Conservation (phyloP, 2,113 vertebrate species). For the Oncorhynchus tshawytscha region DNA sequence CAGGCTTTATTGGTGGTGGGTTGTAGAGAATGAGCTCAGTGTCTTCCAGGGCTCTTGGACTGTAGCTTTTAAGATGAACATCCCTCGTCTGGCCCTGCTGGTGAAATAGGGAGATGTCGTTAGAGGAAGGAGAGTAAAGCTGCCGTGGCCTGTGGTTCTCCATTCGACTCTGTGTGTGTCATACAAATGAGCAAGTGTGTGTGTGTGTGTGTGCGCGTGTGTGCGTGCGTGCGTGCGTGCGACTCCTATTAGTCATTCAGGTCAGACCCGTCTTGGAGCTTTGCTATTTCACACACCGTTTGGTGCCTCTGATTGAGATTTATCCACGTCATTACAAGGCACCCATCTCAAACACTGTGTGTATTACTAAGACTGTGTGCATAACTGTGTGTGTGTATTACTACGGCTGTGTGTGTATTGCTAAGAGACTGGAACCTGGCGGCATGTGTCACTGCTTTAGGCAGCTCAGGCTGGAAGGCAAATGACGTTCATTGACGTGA, state of each 20-base stretch:
- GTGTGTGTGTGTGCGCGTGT: no score
- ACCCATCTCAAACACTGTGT: neutral
- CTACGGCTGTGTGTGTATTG: neutral
- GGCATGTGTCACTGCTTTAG: neutral
- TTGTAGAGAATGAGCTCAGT: neutral
- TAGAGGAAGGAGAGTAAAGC: slow-evolving; percentile 12
- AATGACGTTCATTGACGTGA: neutral
- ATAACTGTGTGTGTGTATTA: neutral
- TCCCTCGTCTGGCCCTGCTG: no score
- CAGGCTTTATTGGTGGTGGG: neutral
- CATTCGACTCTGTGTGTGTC: neutral
- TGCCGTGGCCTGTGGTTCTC: slow-evolving; percentile 23
- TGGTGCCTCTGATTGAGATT: slow-evolving; percentile 54
- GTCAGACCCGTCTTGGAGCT: slow-evolving; percentile 46
- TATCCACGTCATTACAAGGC: slow-evolving; percentile 44
- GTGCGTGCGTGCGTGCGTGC: no score
- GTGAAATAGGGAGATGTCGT: neutral
- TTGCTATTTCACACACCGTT: slow-evolving; percentile 55
- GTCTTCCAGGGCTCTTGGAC: slow-evolving; percentile 3
- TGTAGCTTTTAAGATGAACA: slow-evolving; percentile 7
- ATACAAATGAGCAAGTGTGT: no score
- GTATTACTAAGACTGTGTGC: no score
- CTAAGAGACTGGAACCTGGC: neutral
- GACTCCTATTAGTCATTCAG: slow-evolving; percentile 46
- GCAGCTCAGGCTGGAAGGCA: neutral